phyloP scores from a whole-genome alignment of 2,797 vertebrate genomes.

The Mormyrops attenuatus region DNA sequence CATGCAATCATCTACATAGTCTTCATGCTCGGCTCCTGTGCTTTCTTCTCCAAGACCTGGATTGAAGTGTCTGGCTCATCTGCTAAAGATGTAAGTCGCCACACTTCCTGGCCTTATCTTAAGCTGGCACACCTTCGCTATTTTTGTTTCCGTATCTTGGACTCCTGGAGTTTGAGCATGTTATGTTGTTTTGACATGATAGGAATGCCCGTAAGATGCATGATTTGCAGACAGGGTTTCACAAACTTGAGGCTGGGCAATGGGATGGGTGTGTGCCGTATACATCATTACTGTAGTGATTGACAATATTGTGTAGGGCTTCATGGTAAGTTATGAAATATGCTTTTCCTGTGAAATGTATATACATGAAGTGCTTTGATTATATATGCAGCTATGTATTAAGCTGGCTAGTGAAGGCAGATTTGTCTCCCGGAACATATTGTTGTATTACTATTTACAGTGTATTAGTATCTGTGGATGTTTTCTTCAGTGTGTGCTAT shows the following conservation, averaged over 20 bases:
- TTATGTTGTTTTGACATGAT: background rate
- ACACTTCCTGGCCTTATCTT: background rate
- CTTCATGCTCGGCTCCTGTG: conserved; percentile 97
- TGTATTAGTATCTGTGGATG: background rate
- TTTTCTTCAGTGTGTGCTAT: background rate
- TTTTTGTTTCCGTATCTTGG: background rate
- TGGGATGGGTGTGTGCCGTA: background rate
- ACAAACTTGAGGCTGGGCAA: background rate
- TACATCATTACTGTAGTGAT: background rate
- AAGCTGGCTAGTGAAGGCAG: background rate
- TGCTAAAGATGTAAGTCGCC: conserved; percentile 87
- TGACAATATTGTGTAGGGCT: background rate
- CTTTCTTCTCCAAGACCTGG: conserved; percentile 99
- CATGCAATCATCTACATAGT: conserved; percentile 90
- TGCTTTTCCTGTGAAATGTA: background rate
- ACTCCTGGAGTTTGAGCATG: background rate
- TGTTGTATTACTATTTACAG: background rate
- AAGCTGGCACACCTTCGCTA: background rate
- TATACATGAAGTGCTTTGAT: background rate
- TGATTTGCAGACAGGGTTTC: background rate
- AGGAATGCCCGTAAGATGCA: background rate
- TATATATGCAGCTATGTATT: background rate
- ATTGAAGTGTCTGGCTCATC: conserved; percentile 98
- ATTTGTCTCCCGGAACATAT: background rate
- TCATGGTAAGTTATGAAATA: background rate